These are phyloP conservation scores for Odobenus rosmarus DNA, from an alignment of 2,113 vertebrate genomes.

Conservation along the genomic window DNA sequence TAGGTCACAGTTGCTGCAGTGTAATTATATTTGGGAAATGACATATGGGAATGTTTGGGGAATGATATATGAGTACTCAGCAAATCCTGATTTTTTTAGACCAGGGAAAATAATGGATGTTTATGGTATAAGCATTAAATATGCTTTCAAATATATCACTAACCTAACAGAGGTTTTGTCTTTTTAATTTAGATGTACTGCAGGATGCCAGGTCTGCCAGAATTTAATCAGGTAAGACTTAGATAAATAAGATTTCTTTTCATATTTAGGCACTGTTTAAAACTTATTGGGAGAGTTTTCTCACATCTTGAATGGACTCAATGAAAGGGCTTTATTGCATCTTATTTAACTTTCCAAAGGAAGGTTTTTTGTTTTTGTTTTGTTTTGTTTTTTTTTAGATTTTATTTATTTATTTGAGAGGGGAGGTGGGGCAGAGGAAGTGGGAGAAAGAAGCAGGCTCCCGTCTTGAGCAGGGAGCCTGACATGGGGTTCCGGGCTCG, in stretches of 20 bases:
- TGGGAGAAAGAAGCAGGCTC: no score
- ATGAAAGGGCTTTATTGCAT: neutral
- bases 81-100: neutral
- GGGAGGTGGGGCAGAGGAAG: no score
- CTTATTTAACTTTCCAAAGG: neutral
- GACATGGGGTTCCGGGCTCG: no score
- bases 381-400: no score
- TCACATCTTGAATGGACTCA: neutral
- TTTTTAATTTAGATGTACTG: constrained; percentile 89
- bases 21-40: neutral
- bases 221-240: constrained; percentile 94
- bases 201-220: constrained; percentile 94
- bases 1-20: neutral
- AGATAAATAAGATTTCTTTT: neutral
- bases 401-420: neutral
- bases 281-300: neutral
- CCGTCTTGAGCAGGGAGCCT: fast-evolving
- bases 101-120: neutral
- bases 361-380: neutral
- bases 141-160: neutral
- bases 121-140: neutral
- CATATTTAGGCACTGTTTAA: neutral
- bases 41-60: neutral
- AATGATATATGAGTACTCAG: neutral
- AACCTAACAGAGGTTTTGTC: constrained; percentile 37